Evolutionary conservation across 2,113 vertebrate genomes (phyloP).

Genomic region (Phaetusa simplex): DNA sequence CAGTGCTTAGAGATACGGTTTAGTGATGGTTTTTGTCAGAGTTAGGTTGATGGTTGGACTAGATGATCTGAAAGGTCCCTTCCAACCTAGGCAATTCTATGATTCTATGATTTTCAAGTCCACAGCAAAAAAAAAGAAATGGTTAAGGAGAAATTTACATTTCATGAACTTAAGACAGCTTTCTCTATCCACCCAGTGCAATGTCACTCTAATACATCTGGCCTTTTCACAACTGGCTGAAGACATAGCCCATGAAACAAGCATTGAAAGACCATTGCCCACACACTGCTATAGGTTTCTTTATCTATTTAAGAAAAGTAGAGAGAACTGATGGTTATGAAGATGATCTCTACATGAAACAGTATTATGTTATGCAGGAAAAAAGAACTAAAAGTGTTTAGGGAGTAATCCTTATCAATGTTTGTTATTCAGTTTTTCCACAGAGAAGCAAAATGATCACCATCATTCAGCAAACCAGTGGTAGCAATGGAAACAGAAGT

Average conservation of each 20-base stretch:
- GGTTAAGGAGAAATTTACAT: neutral
- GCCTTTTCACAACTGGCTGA: neutral
- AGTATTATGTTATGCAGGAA: neutral
- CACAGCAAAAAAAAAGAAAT: neutral
- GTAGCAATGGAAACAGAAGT: neutral
- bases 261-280: rapidly evolving
- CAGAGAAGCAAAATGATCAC: neutral
- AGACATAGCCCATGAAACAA: neutral
- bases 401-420: neutral
- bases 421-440: neutral
- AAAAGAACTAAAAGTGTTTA: neutral
- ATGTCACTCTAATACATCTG: neutral
- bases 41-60: no score
- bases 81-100: no score
- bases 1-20: no score
- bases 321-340: neutral
- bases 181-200: neutral
- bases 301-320: neutral
- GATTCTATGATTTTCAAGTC: neutral
- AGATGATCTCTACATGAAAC: neutral
- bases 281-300: neutral
- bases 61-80: no score
- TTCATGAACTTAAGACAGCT: neutral
- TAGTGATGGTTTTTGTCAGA: no score
- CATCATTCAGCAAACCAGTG: neutral